Base-by-base conservation (phyloP, 2,888 invertebrate species). In the Chaetogeoica ovagalla region DNA sequence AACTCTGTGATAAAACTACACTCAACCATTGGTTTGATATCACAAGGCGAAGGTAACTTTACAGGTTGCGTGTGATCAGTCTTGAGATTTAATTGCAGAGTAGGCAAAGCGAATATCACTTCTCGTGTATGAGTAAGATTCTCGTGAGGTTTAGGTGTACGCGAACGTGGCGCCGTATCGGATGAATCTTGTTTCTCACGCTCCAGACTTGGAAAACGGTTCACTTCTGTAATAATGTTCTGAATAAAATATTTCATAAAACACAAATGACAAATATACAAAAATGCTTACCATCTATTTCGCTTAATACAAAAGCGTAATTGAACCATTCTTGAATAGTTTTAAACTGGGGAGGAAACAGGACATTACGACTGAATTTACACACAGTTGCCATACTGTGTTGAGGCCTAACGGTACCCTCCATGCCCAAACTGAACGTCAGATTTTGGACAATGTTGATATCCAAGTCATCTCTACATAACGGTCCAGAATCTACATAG, bases 1-100 rank as follows among this genome's bases (percentile, higher is more conserved):
- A 99, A 98, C 87, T 98, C 97, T 2, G 98, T 98, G 82, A 98
- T 96, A 87, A 99, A 98, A 86, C 96, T 96, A 88, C 97, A 97
- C 84, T 96, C 94, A 52, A 98, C 97, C 72, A 92, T 90, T 2
- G 97, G 96, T 86, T 95, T 95, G 79, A 91, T 83, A 73, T 84
- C 84, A 81, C 82, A 43, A 62, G 89, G 87, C 84, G 90, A 92
- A 55, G 95, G 94, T 75, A 93, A 91, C 74, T 87, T 87, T 48
- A 91, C 90, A 0, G 91, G 90, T 88, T 97, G 97, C 83, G 92
- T 88, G 86, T 98, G 98, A 85, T 95, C 94, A 6, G 97, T 97
- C 87, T 96, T 94, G 83, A 98, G 90, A 85, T 96, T 94, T 85
- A 98, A 89, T 87, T 96, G 96, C 85, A 98, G 88, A 82, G 95